Base-by-base conservation (phyloP, 2,113 vertebrate genomes). In the Spizaetus ornatus region DNA sequence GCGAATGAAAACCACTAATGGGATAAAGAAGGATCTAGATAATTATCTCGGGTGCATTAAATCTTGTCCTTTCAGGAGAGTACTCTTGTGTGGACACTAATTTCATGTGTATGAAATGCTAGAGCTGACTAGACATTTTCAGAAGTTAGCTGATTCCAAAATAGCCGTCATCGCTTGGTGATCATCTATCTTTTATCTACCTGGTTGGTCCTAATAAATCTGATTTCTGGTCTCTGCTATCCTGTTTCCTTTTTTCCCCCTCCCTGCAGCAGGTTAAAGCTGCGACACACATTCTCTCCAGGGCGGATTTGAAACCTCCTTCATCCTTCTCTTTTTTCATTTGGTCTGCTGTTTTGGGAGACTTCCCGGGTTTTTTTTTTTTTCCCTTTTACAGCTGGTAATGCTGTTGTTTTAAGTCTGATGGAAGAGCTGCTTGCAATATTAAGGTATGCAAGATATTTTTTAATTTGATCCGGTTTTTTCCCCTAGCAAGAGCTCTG, bases 21-120 rank as follows among this genome's bases (percentile, higher is more conserved):
- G 97, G 98, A 98, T 98, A 97, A 97, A 98, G 95, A 97, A 90
- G 97, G 97, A 98, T 98, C 96, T 97, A 98, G 97, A 98, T 98
- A 98, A 98, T 98, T 97, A 98, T 98, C 97, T 97, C 1, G 22
- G 82, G 94, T 93, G 93, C 94, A 84, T 97, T 93, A 96, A 95
- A 97, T 96, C 86, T 89, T 73, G 72, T 93, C 83, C 86, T 96
- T 96, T 93, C 90, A 94, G 85, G 88, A 96, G 82, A 58, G 82
- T 91, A 71, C 45, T 97, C 55, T 93, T 96, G 74, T 77, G 77
- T 18, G 82, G 91, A 96, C 92, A 92, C 81, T 86, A 52, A 76
- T 93, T 95, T 88, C 58, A 13, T 77, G 83, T 90, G 79, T 80
- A 86, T 82, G 71, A 78, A 89, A 92, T 65, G 66, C 79, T 88